Base-by-base conservation (phyloP, 2,113 vertebrate genomes). In the Odontesthes bonariensis region DNA sequence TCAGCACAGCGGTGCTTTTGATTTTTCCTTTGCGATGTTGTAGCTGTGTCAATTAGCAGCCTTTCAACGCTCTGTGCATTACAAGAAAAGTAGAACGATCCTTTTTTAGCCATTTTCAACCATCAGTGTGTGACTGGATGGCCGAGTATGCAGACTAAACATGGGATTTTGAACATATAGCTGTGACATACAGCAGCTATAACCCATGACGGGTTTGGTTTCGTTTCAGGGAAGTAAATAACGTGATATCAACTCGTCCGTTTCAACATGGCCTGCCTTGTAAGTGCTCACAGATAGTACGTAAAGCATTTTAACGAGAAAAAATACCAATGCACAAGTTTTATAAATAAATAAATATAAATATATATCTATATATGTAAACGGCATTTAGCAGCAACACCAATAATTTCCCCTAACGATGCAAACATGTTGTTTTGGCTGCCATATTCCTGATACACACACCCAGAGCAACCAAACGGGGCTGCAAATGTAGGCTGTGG, bases 391-490 rank as follows among this genome's bases (percentile, higher is more conserved):
- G 64, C 5, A 60, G 58, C 70, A 74, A 23, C 49, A 47, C 23
- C 2, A 49, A 19, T 57, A 3, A n/a, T 40, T 51, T 66, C 35
- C 27, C 31, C 10, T 42, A 1, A 3, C 20, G 3, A 19, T 31
- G 33, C 14, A 40, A 44, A 12, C 4, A 55, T 53, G 51, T 42
- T 49, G 49, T 73, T 35, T 23, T 42, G 33, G 23, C 73, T 77
- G 65, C 74, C 52, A 79, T 77, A 69, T 80, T 84, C 54, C 20
- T 20, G 42, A 58, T 55, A 68, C 22, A 81, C 75, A 85, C 79
- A 77, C 77, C 77, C 82, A 70, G 56, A 74, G 62, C 55, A 35
- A 57, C 55, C 71, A 61, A n/a, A 56, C 6, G 66, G 59, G 46
- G 70, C 46, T 60, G 44, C 35, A 69, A 42, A 75, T 66, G 62